Percentiles rank a stretch among this genome's conserved stretches.
Conservation (phyloP, 37 sponge, comb jelly and placozoan species). For the Crambe crambe region DNA sequence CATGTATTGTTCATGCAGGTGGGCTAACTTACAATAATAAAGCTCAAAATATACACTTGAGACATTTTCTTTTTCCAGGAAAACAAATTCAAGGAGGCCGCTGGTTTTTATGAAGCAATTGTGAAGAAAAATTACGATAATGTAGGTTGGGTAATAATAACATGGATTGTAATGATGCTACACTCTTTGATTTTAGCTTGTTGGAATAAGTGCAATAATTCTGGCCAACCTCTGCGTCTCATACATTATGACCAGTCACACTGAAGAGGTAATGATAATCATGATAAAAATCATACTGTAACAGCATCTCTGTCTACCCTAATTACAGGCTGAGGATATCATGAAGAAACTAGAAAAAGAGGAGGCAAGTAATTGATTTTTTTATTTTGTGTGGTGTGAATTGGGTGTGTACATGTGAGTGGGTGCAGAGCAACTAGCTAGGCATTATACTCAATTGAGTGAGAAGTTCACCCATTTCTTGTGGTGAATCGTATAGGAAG, state of each 20-base stretch:
- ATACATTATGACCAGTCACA: conserved; percentile 98
- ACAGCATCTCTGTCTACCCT: too few species aligned
- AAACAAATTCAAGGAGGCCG: conserved; percentile 93
- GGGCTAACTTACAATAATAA: too few species aligned
- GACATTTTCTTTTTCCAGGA: conserved; percentile 46
- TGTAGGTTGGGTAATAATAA: conserved; percentile 34
- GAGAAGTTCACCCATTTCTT: too few species aligned
- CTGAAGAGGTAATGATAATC: conserved; percentile 88
- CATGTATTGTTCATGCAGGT: conserved; percentile 98
- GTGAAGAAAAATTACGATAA: conserved; percentile 94
- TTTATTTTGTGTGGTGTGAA: neutral
- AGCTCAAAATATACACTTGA: too few species aligned
- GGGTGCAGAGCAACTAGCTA: too few species aligned
- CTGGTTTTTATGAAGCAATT: conserved; percentile 95
- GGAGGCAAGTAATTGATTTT: conserved; percentile 51
- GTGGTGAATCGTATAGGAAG: conserved; percentile 62
- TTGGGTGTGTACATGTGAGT: too few species aligned
- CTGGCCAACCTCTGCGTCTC: conserved; percentile 98
- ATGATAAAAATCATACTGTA: too few species aligned
- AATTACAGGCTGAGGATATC: conserved; percentile 97
- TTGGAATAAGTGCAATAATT: conserved; percentile 92
- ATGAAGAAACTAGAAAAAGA: conserved; percentile 99
- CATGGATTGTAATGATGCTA: neutral
- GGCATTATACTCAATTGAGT: neutral
- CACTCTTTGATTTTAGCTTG: conserved; percentile 50